Percentiles rank a stretch among this genome's conserved stretches.
Evolutionary conservation across 2,113 vertebrate species (phyloP).

Genomic region (Oenanthe melanoleuca): DNA sequence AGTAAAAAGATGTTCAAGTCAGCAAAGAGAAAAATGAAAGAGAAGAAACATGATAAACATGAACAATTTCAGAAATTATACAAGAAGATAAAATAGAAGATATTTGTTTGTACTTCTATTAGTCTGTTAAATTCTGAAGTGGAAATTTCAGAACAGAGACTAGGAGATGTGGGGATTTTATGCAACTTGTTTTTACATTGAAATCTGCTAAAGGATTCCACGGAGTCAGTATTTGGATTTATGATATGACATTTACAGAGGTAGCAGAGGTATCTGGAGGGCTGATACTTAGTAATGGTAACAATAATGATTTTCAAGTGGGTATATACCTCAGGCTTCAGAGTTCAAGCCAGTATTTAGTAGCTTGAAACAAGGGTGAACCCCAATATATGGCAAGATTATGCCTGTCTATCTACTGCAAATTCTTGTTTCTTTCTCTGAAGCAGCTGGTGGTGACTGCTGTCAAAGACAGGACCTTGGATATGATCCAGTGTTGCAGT

Average conservation of each 20-base stretch:
- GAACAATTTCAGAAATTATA: not conserved
- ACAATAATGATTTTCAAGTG: not conserved
- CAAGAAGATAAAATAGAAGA: not conserved
- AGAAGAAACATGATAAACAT: not conserved
- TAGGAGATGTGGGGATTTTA: not conserved
- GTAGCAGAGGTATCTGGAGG: not conserved
- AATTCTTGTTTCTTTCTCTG: slow-evolving; percentile 18
- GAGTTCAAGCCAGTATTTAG: not conserved
- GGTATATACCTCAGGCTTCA: not conserved
- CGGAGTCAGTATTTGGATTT: not conserved
- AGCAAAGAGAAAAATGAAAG: not conserved
- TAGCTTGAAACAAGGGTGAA: not conserved
- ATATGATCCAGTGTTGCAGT: slow-evolving; percentile 18
- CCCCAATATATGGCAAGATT: not conserved
- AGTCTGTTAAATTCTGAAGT: not conserved
- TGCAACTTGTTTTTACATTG: not conserved
- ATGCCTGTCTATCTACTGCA: not conserved
- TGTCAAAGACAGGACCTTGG: slow-evolving; percentile 56
- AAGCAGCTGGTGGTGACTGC: slow-evolving; percentile 55
- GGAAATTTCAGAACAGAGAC: not conserved
- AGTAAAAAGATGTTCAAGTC: not conserved
- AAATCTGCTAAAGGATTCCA: not conserved
- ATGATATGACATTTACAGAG: not conserved
- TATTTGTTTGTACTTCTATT: not conserved
- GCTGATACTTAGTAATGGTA: not conserved